Conservation (phyloP, 2,888 invertebrate genomes). For the Dexiosoma caninum region DNA sequence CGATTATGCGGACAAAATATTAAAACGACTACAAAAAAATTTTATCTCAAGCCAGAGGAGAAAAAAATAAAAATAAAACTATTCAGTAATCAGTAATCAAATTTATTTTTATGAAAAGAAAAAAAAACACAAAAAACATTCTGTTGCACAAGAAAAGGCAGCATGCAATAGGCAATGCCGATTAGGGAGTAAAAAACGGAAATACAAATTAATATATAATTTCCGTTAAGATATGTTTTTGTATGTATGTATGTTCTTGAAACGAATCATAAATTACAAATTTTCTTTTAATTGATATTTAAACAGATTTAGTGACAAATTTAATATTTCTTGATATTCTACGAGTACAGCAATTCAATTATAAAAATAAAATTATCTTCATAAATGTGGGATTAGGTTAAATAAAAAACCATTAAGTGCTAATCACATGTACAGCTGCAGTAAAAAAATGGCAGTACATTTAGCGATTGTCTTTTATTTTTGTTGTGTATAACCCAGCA, state of each 20-base stretch:
- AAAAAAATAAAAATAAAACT: neutral
- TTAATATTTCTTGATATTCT: neutral
- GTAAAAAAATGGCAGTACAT: no score
- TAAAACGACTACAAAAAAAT: neutral
- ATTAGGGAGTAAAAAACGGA: constrained; percentile 18
- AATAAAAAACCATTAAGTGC: no score
- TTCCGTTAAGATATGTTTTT: constrained; percentile 36
- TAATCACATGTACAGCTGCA: no score
- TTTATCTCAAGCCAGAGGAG: constrained; percentile 24
- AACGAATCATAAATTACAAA: neutral
- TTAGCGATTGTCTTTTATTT: no score
- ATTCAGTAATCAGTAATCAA: constrained; percentile 19
- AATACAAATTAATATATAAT: constrained; percentile 25
- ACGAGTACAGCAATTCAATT: no score
- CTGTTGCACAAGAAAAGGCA: constrained; percentile 40
- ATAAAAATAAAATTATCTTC: no score
- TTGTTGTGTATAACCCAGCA: no score
- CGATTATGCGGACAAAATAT: neutral
- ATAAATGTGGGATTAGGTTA: no score
- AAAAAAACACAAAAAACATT: neutral
- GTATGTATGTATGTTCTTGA: neutral
- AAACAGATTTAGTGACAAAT: neutral
- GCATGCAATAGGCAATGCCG: constrained; percentile 49
- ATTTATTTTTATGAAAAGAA: constrained; percentile 30
- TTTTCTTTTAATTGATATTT: neutral